Conservation (phyloP, 2,888 invertebrate species). For the Melikaiella ostensackeni region DNA sequence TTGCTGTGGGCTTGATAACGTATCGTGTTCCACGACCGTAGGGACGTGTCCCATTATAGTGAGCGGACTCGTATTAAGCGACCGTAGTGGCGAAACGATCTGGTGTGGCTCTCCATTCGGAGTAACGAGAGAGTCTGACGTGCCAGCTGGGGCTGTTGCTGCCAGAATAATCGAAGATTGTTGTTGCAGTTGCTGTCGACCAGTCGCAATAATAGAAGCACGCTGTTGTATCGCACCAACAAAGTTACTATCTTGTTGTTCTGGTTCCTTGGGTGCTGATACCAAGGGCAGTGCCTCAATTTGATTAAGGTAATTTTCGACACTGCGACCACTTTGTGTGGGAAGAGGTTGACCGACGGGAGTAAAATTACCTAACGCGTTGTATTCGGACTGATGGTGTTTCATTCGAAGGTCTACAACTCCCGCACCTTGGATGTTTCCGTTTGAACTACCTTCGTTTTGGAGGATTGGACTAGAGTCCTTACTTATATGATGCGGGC, state of each 20-base stretch:
- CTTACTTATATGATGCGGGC: conserved; percentile 71
- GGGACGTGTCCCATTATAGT: conserved; percentile 76
- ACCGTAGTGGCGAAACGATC: conserved; percentile 71
- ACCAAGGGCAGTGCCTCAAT: conserved; percentile 73
- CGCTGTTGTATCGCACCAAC: conserved; percentile 67
- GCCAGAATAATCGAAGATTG: conserved; percentile 52
- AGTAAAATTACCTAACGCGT: conserved; percentile 58
- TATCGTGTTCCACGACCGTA: conserved; percentile 75
- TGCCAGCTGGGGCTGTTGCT: conserved; percentile 62
- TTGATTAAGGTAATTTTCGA: conserved; percentile 80
- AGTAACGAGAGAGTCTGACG: conserved; percentile 77
- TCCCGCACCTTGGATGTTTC: conserved; percentile 67
- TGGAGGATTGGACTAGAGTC: conserved; percentile 66
- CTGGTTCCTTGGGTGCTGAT: conserved; percentile 60
- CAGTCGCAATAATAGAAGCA: conserved; percentile 69
- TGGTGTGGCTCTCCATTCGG: conserved; percentile 77
- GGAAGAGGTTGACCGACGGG: conserved; percentile 75
- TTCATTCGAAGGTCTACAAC: conserved; percentile 87
- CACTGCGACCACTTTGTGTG: conserved; percentile 81
- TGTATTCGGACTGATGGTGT: conserved; percentile 80
- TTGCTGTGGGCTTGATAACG: conserved; percentile 55
- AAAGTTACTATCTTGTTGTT: conserved; percentile 53
- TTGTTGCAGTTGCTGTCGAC: conserved; percentile 60
- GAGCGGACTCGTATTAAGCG: conserved; percentile 71
- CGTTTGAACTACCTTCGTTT: conserved; percentile 59